Evolutionary conservation across 2,888 invertebrate genomes (phyloP), one percentile per base, ranked within the genome.

Genomic region (Heterodera filipjevi): DNA sequence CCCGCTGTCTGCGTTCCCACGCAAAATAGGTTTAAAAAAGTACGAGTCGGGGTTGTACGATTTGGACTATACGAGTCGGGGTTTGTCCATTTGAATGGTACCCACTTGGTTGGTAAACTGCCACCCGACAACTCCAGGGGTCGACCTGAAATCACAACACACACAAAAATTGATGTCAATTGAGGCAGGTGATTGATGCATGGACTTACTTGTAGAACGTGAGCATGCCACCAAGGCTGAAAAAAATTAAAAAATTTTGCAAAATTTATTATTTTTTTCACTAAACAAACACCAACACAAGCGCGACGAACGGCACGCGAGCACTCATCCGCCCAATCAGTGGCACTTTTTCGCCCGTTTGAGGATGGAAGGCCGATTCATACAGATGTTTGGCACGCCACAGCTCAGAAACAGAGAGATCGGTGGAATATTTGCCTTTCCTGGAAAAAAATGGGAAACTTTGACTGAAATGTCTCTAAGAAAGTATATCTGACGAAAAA

Each of bases 301-400:
- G 90, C 91, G 96, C 97, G 90, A 99, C 99, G 66, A 95, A 95
- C 0, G 98, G 98, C 71, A 97, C 95, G 91, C 96, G 99, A 1
- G 97, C 97, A 2, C 96, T 94, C 99, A 99, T 99, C 71, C 99
- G 92, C 0, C 99, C 99, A 79, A 97, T 92, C 10, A 95, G 90
- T 66, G 94, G 90, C 94, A 96, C 95, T 90, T 96, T 96, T 90
- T 99, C 97, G 1, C 96, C 96, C 0, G 98, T 98, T 89, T 98
- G 96, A 0, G 99, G 99, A 90, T 99, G 99, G 90, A 93, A 98
- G 0, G 99, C 99, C 53, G 98, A 98, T 91, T 99, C 99, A 91
- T 96, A 96, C 27, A 98, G 90, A 88, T 94, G 93, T 90, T 99
- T 99, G 19, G 94, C 94, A 66, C 91, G 91, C 96, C 98, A 99